Evolutionary conservation across 2,797 vertebrate genomes (phyloP), one percentile per base, ranked within the genome.

Genomic region (Ataeniobius toweri): DNA sequence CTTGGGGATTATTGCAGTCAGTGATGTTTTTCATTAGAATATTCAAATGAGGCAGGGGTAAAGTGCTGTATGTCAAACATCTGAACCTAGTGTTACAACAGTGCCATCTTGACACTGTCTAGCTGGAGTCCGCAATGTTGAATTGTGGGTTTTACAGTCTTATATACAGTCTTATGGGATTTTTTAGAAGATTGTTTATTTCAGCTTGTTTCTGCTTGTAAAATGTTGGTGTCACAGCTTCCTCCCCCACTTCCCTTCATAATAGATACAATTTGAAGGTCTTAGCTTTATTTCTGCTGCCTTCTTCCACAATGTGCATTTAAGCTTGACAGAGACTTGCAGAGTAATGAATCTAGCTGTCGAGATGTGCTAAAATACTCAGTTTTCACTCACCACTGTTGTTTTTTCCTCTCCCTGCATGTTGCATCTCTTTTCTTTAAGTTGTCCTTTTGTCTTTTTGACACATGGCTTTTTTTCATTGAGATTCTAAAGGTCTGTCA

Each of bases 381-480:
- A 88, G 80, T 88, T 92, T 83, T 92, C 56, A 83, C 80, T 85
- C 75, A 89, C 91, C 89, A 90, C 90, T 86, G 81, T 75, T 85
- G 82, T 87, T 80, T 84, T 88, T 86, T 73, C 87, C 88, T 81
- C 85, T 80, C 79, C 61, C 83, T 84, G 78, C 87, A 83, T 85
- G 79, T 72, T 82, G 36, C 81, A 81, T 88, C 71, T 79, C 75
- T 84, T 73, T 69, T 70, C 50, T 83, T 82, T 58, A 80, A 79
- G 63, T 73, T 5, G 76, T 55, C 76, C 65, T 77, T 87, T 76
- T 74, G 80, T 82, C 74, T 89, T 83, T 92, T 90, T 87, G 91
- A 85, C 91, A 93, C 89, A 92, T 92, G 91, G 89, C 85, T 93
- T 87, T 90, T 90, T 89, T 83, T 92, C 84, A 82, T 83, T 80